Base-by-base conservation (phyloP, 2,113 vertebrate species). In the Chunga burmeisteri region DNA sequence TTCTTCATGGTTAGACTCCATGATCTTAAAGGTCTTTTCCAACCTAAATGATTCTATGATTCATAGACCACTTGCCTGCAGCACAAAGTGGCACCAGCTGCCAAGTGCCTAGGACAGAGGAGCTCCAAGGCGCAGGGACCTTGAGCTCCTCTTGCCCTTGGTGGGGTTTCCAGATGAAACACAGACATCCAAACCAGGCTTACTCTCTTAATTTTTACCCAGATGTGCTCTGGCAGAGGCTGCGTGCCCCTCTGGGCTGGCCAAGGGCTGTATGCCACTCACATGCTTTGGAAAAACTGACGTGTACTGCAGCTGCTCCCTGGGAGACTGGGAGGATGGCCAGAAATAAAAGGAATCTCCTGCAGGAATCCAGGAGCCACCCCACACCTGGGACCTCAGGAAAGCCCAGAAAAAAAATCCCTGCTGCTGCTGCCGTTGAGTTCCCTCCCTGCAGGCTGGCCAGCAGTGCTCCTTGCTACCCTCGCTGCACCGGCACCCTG, bases 301-400 rank as follows among this genome's bases (percentile, higher is more conserved):
- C 0, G 1, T 58, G 53, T 58, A 53, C 71, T 88, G 36, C 49
- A 86, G 75, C 50, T 52, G 59, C 79, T 90, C 58, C 75, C 27
- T 1, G 1, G 85, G 71, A 86, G 79, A 49, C 71, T 46, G 75
- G 86, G 82, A 92, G 22, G 11, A 53, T 66, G 62, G 66, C 81
- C 87, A 96, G 84, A 72, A 96, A 87, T 68, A 82, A 91, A 94
- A 95, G 22, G 70, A 93, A 75, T 56, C 52, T 93, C 49, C 70
- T 95, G 30, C 58, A 85, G 79, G 78, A 82, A 68, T 82, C 49
- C 46, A 68, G 65, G 49, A 91, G 52, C 61, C 30, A 75, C 30
- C 18, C 34, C 86, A 62, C 36, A 96, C 94, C 91, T 91, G 87
- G 63, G 53, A 88, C 36, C 18, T 46, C 46, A 30, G 62, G 30